Evolutionary conservation across 2,113 vertebrate species (phyloP).

Genomic region (Prolemur simus): DNA sequence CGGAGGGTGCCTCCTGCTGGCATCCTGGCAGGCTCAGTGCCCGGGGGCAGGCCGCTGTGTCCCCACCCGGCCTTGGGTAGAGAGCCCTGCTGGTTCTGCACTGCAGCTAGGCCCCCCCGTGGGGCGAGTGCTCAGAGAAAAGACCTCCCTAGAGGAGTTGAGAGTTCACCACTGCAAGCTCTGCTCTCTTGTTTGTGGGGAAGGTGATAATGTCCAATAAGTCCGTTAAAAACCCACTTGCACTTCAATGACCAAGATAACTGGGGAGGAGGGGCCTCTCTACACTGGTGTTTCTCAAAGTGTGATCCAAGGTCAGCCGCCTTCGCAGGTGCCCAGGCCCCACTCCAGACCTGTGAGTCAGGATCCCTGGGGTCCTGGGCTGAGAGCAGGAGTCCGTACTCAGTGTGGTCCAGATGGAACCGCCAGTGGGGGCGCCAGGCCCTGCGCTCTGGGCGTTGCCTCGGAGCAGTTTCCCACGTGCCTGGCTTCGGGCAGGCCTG

Average conservation of each 20-base stretch:
- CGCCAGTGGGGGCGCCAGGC: not conserved
- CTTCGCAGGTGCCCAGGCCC: not conserved
- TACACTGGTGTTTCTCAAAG: not conserved
- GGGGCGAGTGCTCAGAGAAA: too few relatives aligned
- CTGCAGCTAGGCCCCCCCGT: fast-evolving
- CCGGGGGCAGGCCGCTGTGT: not conserved
- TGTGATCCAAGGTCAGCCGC: not conserved
- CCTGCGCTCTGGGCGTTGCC: not conserved
- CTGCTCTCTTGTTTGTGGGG: not conserved
- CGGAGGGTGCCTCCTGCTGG: fast-evolving
- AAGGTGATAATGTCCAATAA: not conserved
- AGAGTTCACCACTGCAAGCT: not conserved
- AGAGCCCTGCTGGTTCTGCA: too few relatives aligned
- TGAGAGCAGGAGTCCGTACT: not conserved
- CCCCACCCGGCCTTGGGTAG: not conserved
- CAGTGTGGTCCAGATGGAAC: not conserved
- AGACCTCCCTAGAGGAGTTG: not conserved
- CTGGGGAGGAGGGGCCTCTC: not conserved
- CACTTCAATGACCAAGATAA: not conserved
- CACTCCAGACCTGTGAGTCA: not conserved
- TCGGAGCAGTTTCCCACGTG: not conserved
- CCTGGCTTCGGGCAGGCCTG: fast-evolving
- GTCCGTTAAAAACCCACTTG: not conserved
- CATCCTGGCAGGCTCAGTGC: not conserved
- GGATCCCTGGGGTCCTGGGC: not conserved